Percentiles rank a stretch among this genome's conserved stretches.
These are phyloP conservation scores for Mus musculus DNA, from an alignment of 2,113 vertebrate species.

Conservation along the genomic window DNA sequence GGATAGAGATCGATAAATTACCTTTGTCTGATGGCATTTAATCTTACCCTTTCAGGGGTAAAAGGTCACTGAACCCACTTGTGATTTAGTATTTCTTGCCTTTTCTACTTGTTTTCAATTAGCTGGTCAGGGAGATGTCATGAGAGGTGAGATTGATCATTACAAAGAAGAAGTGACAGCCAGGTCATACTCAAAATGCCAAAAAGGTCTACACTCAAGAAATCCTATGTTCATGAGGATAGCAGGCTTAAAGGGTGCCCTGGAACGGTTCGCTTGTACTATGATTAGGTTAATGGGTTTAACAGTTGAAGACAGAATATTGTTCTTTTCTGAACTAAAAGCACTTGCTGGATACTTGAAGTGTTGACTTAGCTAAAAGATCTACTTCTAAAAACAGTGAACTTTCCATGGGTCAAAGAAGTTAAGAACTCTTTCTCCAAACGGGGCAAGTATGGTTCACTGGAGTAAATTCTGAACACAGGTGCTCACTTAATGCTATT, in stretches of 20 bases:
- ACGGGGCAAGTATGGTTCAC: slow-evolving; percentile 58
- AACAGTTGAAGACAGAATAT: slow-evolving; percentile 79
- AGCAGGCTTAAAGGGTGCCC: slow-evolving; percentile 39
- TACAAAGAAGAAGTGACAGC: slow-evolving; percentile 25
- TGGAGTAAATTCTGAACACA: slow-evolving; percentile 64
- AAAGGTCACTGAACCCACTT: slow-evolving; percentile 68
- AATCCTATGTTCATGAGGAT: neutral
- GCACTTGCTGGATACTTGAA: slow-evolving; percentile 81
- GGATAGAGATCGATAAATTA: slow-evolving; percentile 45
- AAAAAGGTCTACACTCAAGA: neutral
- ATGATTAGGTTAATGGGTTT: slow-evolving; percentile 77
- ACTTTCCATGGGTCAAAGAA: slow-evolving; percentile 83
- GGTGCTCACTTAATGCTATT: neutral
- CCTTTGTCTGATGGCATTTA: slow-evolving; percentile 77
- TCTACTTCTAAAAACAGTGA: slow-evolving; percentile 70
- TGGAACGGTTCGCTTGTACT: slow-evolving; percentile 62
- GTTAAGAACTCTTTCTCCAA: slow-evolving; percentile 65
- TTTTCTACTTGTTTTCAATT: slow-evolving; percentile 74
- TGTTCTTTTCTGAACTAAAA: slow-evolving; percentile 81
- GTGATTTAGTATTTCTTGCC: slow-evolving; percentile 77
- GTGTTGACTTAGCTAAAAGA: slow-evolving; percentile 77
- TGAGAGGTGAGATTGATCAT: slow-evolving; percentile 58
- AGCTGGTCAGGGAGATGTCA: slow-evolving; percentile 61
- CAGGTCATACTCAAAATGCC: slow-evolving; percentile 53
- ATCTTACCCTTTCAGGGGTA: slow-evolving; percentile 72